Base-by-base conservation (phyloP, 2,888 invertebrate genomes). In the Sarcophaga rosellei region DNA sequence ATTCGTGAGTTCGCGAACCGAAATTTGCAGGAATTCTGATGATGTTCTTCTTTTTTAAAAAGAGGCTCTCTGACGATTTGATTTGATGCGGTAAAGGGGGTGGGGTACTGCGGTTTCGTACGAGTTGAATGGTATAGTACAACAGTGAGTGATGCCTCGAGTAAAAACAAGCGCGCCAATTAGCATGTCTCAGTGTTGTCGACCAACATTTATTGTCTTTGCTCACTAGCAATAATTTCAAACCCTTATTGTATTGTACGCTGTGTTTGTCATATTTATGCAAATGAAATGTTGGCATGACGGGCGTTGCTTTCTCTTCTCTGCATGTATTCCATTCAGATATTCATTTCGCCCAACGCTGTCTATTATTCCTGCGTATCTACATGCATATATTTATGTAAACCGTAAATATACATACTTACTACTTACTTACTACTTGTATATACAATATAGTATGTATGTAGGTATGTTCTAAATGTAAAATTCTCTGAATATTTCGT, bases 1-100 rank as follows among this genome's bases (percentile, higher is more conserved):
- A 91, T 92, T 91, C 91, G 91, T 92, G 88, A 89, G 88, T 90
- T 89, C 89, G 89, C 91, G 90, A 89, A 79, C 88, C 89, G 88
- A 89, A 88, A 88, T 89, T 87, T 89, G 6, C 53, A 47, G 21
- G 65, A 74, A 75, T 70, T 61, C 57, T 79, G 66, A 44, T 73
- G 61, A 53, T 53, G 15, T 53, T 53, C 1, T 17, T 53, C 53
- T 53, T 53, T 17, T 75, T 59, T 79, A 61, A 11, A 69, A 53
- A 74, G 63, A 45, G 25, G 35, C 35, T 68, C 45, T 66, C 68
- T 21, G 77, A 73, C 69, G 69, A 65, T 47, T 63, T 65, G 69
- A 76, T 65, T 20, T 57, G 47, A 65, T 59, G 57, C n/a, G 35
- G 65, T 66, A 10, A 53, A 61, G 4, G 23, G 47, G 45, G 61